Conservation (phyloP, 2,797 vertebrate species). For the Gambelia wislizenii region DNA sequence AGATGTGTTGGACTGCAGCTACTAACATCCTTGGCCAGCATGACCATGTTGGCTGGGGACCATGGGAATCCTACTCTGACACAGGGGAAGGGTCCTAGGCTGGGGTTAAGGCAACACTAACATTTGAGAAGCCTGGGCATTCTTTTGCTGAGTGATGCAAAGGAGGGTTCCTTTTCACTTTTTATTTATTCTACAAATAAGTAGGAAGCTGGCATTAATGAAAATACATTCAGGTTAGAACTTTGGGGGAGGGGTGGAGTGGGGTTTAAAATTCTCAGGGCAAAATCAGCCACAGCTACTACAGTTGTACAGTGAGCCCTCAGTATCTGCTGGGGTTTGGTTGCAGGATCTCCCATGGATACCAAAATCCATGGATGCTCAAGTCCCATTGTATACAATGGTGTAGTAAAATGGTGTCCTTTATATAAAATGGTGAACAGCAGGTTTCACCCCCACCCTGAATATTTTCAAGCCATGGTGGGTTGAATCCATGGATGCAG, state of each 20-base stretch:
- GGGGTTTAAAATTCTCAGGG: background rate
- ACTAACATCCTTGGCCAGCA: background rate
- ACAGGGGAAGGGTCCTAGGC: background rate
- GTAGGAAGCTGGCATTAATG: background rate
- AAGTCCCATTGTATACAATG: no score
- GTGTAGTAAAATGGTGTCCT: no score
- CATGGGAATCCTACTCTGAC: background rate
- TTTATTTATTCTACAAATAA: background rate
- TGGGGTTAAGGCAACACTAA: background rate
- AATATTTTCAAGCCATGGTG: no score
- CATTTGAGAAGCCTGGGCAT: conserved; percentile 38
- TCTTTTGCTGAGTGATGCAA: background rate
- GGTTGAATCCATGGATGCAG: no score
- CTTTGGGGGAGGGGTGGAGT: background rate
- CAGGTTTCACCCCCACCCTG: no score
- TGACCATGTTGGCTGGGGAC: background rate
- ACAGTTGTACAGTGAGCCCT: no score
- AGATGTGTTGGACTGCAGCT: background rate
- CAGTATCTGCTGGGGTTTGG: no score
- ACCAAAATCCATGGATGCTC: no score
- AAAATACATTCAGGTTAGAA: background rate
- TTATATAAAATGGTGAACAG: no score
- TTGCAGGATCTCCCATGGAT: no score
- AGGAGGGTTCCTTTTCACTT: background rate
- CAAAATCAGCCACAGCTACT: background rate